These are phyloP conservation scores for Uropsilus gracilis DNA, from an alignment of 2,113 vertebrate genomes.

Conservation along the genomic window DNA sequence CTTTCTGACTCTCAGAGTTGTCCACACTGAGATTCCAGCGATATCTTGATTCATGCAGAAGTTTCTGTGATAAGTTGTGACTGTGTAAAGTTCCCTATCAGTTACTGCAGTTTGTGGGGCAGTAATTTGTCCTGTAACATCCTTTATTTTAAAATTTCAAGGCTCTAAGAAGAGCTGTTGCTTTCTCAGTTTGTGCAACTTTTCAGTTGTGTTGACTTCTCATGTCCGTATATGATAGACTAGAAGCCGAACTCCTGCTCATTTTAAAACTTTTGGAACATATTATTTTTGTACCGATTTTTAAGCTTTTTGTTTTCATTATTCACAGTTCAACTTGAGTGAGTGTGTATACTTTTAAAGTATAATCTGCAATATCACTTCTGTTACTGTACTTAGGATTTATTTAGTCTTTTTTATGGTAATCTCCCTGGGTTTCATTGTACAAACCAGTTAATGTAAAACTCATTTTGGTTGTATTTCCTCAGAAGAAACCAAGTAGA, in stretches of 20 bases:
- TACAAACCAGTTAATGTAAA: conserved; percentile 9
- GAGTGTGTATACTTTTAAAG: not conserved
- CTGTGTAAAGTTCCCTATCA: not conserved
- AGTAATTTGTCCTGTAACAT: not conserved
- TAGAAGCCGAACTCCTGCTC: not conserved
- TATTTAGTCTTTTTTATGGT: not conserved
- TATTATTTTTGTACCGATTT: conserved; percentile 14
- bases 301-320: conserved; percentile 37
- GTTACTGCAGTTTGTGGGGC: not conserved
- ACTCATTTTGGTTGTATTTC: conserved; percentile 47
- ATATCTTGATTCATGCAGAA: not conserved
- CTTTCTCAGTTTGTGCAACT: not conserved
- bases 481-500: not conserved
- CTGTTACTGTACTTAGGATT: not conserved
- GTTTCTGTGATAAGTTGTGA: not conserved
- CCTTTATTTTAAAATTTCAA: not conserved
- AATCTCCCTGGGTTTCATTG: not conserved
- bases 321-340: conserved; percentile 9
- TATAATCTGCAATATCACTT: not conserved
- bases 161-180: not conserved
- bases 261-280: not conserved
- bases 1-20: not conserved
- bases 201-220: not conserved
- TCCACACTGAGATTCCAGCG: not conserved
- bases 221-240: not conserved